Percentiles rank a stretch among this genome's conserved stretches.
Conservation (phyloP, 1,140 invertebrate species). For the Dermatophagoides farinae region DNA sequence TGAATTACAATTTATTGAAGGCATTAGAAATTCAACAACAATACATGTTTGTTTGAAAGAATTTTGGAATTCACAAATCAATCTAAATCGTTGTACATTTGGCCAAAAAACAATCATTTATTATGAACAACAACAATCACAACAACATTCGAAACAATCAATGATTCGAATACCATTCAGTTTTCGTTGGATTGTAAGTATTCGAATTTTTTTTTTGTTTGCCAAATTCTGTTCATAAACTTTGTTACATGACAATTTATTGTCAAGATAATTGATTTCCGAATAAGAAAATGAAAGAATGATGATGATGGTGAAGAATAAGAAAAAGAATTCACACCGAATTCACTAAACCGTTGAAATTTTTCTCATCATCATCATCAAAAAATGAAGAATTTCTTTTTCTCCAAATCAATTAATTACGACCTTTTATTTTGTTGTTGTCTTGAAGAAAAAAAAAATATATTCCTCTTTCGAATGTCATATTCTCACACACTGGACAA, state of each 20-base stretch:
- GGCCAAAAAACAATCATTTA: slow-evolving; percentile 1
- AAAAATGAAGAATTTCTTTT: no score
- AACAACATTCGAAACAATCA: not conserved
- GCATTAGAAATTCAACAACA: not conserved
- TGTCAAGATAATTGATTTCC: not conserved
- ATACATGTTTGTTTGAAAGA: slow-evolving; percentile 9
- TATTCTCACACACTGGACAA: no score
- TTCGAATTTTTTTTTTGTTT: slow-evolving; percentile 18
- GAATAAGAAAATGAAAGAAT: not conserved
- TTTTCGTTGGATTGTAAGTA: slow-evolving; percentile 77
- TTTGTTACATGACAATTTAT: not conserved
- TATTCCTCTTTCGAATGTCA: no score
- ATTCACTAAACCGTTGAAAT: not conserved
- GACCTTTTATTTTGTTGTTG: no score
- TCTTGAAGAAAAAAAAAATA: no score
- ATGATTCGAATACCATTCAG: slow-evolving; percentile 43
- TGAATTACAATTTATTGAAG: slow-evolving; percentile 7
- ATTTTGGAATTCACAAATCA: slow-evolving; percentile 8
- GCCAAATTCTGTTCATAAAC: not conserved
- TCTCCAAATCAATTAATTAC: no score
- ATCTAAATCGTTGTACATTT: slow-evolving; percentile 3
- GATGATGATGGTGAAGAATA: not conserved
- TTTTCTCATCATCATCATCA: not conserved
- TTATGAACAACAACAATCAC: not conserved
- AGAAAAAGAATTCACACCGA: not conserved